Conservation (phyloP, 2,797 vertebrate species). For the Coendou prehensilis region DNA sequence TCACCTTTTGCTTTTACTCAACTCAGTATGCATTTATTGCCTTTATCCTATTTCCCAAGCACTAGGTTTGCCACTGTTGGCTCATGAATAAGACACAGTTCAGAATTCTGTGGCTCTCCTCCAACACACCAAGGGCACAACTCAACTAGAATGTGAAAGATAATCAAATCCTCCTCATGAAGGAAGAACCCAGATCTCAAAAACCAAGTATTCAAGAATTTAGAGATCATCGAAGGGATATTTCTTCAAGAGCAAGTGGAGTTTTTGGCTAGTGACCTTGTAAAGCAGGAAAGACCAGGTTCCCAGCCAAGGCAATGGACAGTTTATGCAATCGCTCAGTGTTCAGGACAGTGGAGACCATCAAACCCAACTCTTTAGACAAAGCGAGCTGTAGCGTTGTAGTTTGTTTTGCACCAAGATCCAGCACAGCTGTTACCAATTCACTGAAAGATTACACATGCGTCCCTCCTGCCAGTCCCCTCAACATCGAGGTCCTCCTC, state of each 20-base stretch:
- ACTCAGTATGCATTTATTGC: not conserved
- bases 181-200: slow-evolving; percentile 58
- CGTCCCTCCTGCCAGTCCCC: slow-evolving; percentile 66
- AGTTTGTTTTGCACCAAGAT: slow-evolving; percentile 78
- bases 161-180: not conserved
- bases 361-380: slow-evolving; percentile 74
- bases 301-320: slow-evolving; percentile 50
- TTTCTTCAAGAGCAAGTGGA: slow-evolving; percentile 79
- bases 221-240: slow-evolving; percentile 65
- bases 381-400: slow-evolving; percentile 68
- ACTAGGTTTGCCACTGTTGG: not conserved
- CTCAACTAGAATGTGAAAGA: slow-evolving; percentile 40
- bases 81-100: slow-evolving; percentile 19
- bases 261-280: slow-evolving; percentile 36
- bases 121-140: slow-evolving; percentile 37
- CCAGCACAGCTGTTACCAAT: slow-evolving; percentile 80
- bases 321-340: slow-evolving; percentile 47
- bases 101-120: not conserved
- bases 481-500: slow-evolving; percentile 51
- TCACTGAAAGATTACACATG: slow-evolving; percentile 75
- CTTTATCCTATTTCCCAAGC: not conserved
- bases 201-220: slow-evolving; percentile 59
- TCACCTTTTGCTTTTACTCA: not conserved
- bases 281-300: slow-evolving; percentile 57
- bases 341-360: slow-evolving; percentile 67